Percentiles rank a stretch among this genome's conserved stretches.
Evolutionary conservation across 2,888 invertebrate species (phyloP).

Genomic region (Crepidodera aurea): DNA sequence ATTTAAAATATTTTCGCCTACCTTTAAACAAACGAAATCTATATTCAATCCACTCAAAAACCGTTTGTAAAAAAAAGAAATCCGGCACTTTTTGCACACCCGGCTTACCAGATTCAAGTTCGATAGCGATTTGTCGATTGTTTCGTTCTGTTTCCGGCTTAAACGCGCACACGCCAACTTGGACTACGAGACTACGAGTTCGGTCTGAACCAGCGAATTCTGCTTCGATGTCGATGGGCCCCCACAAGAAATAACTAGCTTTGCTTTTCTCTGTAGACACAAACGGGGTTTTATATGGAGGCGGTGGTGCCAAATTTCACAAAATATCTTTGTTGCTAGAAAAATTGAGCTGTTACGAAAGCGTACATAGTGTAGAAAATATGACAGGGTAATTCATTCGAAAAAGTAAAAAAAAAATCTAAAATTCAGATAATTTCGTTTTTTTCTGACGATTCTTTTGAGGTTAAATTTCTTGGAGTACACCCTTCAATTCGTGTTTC

Average conservation of each 20-base stretch:
- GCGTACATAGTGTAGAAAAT: no score
- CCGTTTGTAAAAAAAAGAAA: background rate
- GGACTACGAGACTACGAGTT: background rate
- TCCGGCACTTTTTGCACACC: conserved; percentile 30
- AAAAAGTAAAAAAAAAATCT: no score
- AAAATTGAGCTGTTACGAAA: no score
- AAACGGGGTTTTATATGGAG: conserved; percentile 29
- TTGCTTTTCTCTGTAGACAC: conserved; percentile 30
- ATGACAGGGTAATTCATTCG: no score
- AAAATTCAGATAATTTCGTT: no score
- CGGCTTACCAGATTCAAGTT: conserved; percentile 33
- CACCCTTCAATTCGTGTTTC: no score
- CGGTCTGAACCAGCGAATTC: background rate
- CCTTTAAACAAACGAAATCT: background rate
- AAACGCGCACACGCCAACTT: conserved; percentile 39
- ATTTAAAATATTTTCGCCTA: no score
- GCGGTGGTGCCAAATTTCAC: conserved; percentile 17
- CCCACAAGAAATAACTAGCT: conserved; percentile 24
- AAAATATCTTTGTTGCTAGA: background rate
- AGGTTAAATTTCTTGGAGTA: no score
- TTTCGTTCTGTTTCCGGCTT: conserved; percentile 37
- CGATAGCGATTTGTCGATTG: conserved; percentile 33
- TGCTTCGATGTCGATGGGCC: background rate
- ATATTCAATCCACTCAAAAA: no score
- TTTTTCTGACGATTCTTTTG: no score